Base-by-base conservation (phyloP, 2,797 vertebrate genomes). In the Linurgus olivaceus region DNA sequence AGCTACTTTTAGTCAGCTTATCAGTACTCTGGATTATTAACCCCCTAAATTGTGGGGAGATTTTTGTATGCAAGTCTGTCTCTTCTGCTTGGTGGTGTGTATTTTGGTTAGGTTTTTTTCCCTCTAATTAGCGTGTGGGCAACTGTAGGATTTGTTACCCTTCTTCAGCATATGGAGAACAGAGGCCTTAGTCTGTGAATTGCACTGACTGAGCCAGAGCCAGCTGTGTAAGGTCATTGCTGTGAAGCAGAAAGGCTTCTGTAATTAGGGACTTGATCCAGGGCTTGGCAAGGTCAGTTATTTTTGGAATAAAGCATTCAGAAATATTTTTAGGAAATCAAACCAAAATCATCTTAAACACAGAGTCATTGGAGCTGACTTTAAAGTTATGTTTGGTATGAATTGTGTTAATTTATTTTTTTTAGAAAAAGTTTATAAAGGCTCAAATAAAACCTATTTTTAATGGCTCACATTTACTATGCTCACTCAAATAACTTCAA, bases 241-340 rank as follows among this genome's bases (percentile, higher is more conserved):
- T 74, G 35, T 82, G 91, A 87, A 94, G 54, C 75, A 87, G 81
- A 91, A 91, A 85, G 72, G 42, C 86, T 93, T 89, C 57, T 83
- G 62, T 93, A 92, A 94, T 96, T 95, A 95, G 73, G 57, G 91
- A 77, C 35, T 82, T 62, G 65, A 77, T 91, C 65, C 81, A 93
- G 57, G 76, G 35, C 51, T 71, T 71, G 75, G 65, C 84, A 93
- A 94, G 78, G 78, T 91, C 75, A 80, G 68, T 74, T 93, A 92
- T 92, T 92, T 93, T 94, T 68, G 75, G 86, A 86, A 72, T 63
- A 89, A 94, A 87, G 50, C 31, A 15, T 55, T 77, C 28, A 57
- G 71, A 93, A 89, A 67, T 89, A 63, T 76, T 86, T 96, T 90
- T 76, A 91, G 78, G 40, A 77, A 89, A 45, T 71, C 42, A 3